Percentiles rank a stretch among this genome's conserved stretches.
Evolutionary conservation across 2,888 invertebrate genomes (phyloP).

Genomic region (Meghimatium bilineatum): DNA sequence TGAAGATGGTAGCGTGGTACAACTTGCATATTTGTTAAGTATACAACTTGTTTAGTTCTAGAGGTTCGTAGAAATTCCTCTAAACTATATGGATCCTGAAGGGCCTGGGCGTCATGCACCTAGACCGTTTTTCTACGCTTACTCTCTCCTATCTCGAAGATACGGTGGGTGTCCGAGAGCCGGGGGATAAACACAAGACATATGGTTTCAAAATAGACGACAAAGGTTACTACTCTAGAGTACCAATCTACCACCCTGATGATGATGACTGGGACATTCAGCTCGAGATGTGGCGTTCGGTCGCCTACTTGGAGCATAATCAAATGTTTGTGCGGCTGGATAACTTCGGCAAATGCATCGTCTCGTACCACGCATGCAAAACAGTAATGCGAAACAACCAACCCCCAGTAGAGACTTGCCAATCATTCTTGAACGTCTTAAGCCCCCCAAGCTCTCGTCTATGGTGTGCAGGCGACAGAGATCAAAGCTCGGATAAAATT

Average conservation of each 20-base stretch:
- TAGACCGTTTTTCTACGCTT: not conserved
- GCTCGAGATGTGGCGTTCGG: not conserved
- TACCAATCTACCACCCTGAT: not conserved
- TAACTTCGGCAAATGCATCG: too few relatives aligned
- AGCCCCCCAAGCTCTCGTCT: too few relatives aligned
- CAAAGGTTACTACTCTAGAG: not conserved
- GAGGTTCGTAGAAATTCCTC: not conserved
- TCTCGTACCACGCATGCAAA: too few relatives aligned
- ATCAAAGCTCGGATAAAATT: too few relatives aligned
- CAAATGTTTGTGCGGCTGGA: too few relatives aligned
- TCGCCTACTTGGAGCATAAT: too few relatives aligned
- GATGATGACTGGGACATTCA: not conserved
- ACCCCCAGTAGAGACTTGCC: too few relatives aligned
- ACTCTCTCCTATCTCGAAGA: not conserved
- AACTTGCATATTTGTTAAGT: not conserved
- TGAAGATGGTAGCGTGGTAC: not conserved
- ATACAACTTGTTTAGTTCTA: too few relatives aligned
- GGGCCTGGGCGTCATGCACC: not conserved
- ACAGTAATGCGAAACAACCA: too few relatives aligned
- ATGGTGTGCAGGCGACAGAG: too few relatives aligned
- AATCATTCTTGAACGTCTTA: too few relatives aligned
- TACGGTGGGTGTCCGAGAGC: not conserved
- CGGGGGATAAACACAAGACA: not conserved
- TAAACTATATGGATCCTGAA: too few relatives aligned
- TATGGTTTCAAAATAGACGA: not conserved